A percentile compares a stretch with the other conserved stretches of the same genome.
These are phyloP conservation scores for Thermophis baileyi DNA, from an alignment of 2,113 vertebrate genomes.

Conservation along the genomic window DNA sequence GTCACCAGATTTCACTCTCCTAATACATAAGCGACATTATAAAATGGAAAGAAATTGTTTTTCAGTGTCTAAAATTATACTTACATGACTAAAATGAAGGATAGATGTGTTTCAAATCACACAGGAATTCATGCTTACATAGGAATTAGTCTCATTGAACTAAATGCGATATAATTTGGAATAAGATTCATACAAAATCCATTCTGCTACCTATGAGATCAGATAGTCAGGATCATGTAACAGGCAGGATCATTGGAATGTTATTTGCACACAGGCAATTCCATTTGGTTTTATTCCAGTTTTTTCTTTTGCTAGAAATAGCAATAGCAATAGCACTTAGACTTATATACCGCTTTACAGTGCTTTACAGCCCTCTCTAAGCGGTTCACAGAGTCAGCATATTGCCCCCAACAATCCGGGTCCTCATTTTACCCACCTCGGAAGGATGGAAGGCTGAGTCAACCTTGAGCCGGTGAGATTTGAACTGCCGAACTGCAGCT, in stretches of 20 bases:
- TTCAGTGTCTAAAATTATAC: background rate
- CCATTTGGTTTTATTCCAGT: background rate
- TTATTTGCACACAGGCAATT: background rate
- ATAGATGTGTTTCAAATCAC: background rate
- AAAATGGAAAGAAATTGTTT: background rate
- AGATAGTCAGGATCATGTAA: background rate
- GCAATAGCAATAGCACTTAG: too few species aligned
- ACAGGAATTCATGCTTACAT: background rate
- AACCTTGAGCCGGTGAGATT: too few species aligned
- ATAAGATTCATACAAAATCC: background rate
- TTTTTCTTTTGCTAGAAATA: background rate
- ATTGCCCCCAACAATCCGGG: too few species aligned
- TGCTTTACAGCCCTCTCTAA: too few species aligned
- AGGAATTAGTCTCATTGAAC: background rate
- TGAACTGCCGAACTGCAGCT: too few species aligned
- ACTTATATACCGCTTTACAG: too few species aligned
- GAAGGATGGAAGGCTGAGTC: too few species aligned
- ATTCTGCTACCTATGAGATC: background rate
- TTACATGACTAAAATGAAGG: background rate
- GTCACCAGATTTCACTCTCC: background rate
- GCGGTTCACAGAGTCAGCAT: too few species aligned
- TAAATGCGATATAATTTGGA: background rate
- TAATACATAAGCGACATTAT: background rate
- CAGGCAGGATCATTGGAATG: background rate
- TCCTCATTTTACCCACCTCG: too few species aligned